Evolutionary conservation across 2,888 invertebrate species (phyloP), one percentile per base, ranked within the genome.

Genomic region (Drosophila pseudotalamancana): DNA sequence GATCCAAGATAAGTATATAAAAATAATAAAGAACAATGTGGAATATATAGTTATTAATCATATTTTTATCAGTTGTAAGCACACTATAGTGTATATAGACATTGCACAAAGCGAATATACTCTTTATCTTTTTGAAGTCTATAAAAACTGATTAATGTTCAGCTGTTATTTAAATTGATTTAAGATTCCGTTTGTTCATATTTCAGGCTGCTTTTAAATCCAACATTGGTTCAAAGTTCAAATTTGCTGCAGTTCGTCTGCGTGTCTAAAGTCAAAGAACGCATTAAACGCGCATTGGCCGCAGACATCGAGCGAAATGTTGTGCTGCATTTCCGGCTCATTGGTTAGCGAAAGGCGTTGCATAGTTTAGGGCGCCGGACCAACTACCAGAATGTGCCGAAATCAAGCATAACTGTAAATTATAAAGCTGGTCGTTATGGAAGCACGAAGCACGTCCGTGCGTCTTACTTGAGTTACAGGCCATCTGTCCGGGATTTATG

Each of bases 251-350:
- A 32, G 6, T 19, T 27, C 34, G 43, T 14, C 29, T 12, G 27
- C 12, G 23, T 25, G 16, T 42, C 4, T n/a, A 67, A 69, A 85
- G 88, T 88, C 88, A 89, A 88, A 77, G 78, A 87, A 84, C 89
- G 77, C 86, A 89, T 89, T 85, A 75, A 82, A 66, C 75, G 80
- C 81, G 61, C 87, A 89, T 85, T 88, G 84, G 50, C 76, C 67
- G 29, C 70, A 27, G 57, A 21, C 39, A 29, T 43, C 31, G 72
- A 31, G 46, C 55, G 42, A 25, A 69, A 68, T 56, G 50, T 51
- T 56, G 46, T 53, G 61, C 54, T 48, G 73, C 75, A 68, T 76
- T 85, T 85, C 83, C 86, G 74, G 69, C 66, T 77, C 83, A 83
- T 87, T 87, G 85, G 62, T 45, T 45, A 61, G 57, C 51, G 32